Percentiles rank a stretch among this genome's conserved stretches.
phyloP scores from a whole-genome alignment of 2,888 invertebrate genomes.

The Megamerina dolium region DNA sequence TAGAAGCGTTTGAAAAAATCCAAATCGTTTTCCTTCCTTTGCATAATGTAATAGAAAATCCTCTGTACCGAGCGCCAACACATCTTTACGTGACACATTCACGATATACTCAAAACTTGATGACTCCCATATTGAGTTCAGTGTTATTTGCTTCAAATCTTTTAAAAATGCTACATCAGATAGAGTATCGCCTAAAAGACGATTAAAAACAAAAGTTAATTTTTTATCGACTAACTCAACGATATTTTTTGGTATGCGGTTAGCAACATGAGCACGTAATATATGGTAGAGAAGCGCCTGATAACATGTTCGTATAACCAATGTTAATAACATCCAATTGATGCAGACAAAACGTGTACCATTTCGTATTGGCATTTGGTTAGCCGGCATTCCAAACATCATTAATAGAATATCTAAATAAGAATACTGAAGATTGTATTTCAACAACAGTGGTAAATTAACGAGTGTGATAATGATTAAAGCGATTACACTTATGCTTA shows the following conservation, averaged over 20 bases:
- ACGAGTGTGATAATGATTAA: neutral
- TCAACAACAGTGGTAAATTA: neutral
- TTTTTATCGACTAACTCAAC: conserved; percentile 3
- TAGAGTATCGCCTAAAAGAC: too few relatives aligned
- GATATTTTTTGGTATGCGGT: conserved; percentile 1
- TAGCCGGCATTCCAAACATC: neutral
- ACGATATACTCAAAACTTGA: too few relatives aligned
- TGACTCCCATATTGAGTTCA: too few relatives aligned
- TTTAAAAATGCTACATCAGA: too few relatives aligned
- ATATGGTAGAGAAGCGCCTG: conserved; percentile 10
- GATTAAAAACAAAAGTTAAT: too few relatives aligned
- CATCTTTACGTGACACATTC: too few relatives aligned
- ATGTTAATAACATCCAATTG: conserved; percentile 6
- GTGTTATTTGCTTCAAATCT: too few relatives aligned
- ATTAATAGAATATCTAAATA: neutral
- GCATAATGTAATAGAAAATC: too few relatives aligned
- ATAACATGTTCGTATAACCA: conserved; percentile 7
- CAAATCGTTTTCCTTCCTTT: neutral
- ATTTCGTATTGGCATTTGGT: neutral
- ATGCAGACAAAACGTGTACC: neutral
- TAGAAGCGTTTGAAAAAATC: neutral
- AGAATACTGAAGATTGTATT: neutral
- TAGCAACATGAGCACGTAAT: neutral
- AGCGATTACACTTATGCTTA: neutral
- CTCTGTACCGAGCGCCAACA: too few relatives aligned